Evolutionary conservation across 2,888 invertebrate genomes (phyloP), one percentile per base, ranked within the genome.

Genomic region (Camptogramma bilineatum): DNA sequence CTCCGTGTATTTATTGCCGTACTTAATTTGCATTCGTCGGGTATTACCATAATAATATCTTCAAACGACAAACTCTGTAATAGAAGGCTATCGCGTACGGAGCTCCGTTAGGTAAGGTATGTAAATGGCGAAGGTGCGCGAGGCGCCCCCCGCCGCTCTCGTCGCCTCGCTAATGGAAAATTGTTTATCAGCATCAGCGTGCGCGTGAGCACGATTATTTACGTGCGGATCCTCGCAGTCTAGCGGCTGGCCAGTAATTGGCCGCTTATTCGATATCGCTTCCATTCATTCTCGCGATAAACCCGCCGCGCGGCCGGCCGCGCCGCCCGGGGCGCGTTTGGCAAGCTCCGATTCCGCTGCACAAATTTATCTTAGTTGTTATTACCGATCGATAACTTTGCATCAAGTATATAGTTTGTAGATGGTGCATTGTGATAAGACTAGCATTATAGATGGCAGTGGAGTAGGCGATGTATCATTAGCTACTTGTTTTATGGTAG

Each of bases 271-370:
- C 84, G 86, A 83, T 90, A 91, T 89, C 88, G 83, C 85, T 78
- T 86, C 88, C 90, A 91, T 90, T 90, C 88, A 92, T 91, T 87
- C 83, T 79, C 80, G 78, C 81, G 89, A 90, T 90, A 91, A 88
- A 85, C 82, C 81, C 80, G 84, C 84, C 82, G 73, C 74, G 76
- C 56, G 63, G 55, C 59, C 54, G 51, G 48, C 13, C 44, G 44
- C 17, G 44, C 44, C 71, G 78, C 83, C 79, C 72, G 73, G 71
- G 81, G 80, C 83, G 71, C 77, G 73, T 72, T 76, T 78, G 72
- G 73, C 80, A 73, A 75, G 73, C 68, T 77, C 78, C 72, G 75
- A 79, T 78, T 77, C 82, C 79, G 81, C 81, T 78, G 76, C 77
- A 68, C 74, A 74, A 83, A 79, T 84, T 82, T 81, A 82, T 78